Conservation (phyloP, 1,140 invertebrate species). For the Papilio helenus region DNA sequence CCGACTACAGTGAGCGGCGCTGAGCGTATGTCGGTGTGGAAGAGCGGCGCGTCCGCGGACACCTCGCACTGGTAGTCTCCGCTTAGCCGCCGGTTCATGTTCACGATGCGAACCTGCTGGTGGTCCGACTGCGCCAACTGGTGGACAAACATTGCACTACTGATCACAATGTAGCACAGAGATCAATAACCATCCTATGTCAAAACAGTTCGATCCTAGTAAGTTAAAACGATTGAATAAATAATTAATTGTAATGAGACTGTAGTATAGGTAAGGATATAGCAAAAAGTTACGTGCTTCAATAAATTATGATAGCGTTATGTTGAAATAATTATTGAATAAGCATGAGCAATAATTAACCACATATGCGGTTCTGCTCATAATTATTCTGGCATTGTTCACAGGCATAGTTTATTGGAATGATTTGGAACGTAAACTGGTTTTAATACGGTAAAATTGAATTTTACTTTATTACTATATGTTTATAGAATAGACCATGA, state of each 20-base stretch:
- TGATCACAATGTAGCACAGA: no score
- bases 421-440: slow-evolving; percentile 7
- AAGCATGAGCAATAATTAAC: slow-evolving; percentile 41
- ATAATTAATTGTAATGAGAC: no score
- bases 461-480: not conserved
- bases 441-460: not conserved
- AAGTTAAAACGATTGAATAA: no score
- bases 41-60: slow-evolving; percentile 88
- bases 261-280: not conserved
- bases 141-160: not conserved
- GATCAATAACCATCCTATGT: no score
- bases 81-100: slow-evolving; percentile 85
- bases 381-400: not conserved
- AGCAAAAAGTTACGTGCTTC: not conserved
- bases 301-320: not conserved
- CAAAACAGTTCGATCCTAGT: no score
- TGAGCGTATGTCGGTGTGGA: slow-evolving; percentile 86
- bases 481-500: no score
- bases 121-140: slow-evolving; percentile 83
- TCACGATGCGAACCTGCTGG: slow-evolving; percentile 87
- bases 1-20: slow-evolving; percentile 88
- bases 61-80: slow-evolving; percentile 91
- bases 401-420: not conserved
- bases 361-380: not conserved
- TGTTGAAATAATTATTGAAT: not conserved